phyloP scores from a whole-genome alignment of 2,797 vertebrate species.

The Lutjanus campechanus region DNA sequence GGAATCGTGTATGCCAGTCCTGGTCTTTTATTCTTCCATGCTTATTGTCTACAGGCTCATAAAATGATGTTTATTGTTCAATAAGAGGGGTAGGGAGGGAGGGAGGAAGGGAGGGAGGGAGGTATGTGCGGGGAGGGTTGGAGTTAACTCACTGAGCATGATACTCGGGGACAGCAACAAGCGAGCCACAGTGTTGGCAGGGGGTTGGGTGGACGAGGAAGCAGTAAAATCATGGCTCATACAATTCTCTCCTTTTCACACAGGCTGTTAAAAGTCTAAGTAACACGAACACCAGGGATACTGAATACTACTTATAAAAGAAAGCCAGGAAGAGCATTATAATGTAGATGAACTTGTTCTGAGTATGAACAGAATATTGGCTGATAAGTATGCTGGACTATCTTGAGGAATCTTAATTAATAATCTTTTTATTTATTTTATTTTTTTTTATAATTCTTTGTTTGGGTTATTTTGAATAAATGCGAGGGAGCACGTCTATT shows the following conservation, averaged over 20 bases:
- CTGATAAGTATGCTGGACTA: background rate
- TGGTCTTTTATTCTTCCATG: slow-evolving; percentile 27
- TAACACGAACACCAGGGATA: slow-evolving; percentile 34
- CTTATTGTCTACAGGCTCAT: slow-evolving; percentile 36
- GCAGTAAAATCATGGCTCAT: slow-evolving; percentile 63
- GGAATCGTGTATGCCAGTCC: background rate
- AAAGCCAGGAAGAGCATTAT: slow-evolving; percentile 16
- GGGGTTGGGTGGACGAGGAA: slow-evolving; percentile 51
- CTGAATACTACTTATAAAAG: slow-evolving; percentile 39
- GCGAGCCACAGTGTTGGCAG: slow-evolving; percentile 41
- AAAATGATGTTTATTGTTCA: slow-evolving; percentile 61
- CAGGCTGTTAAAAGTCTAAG: slow-evolving; percentile 47
- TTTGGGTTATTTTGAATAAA: slow-evolving; percentile 4
- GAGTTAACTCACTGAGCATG: slow-evolving; percentile 44
- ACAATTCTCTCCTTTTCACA: slow-evolving; percentile 56
- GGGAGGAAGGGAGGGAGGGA: slow-evolving; percentile 4
- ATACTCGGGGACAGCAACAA: slow-evolving; percentile 54
- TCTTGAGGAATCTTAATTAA: background rate
- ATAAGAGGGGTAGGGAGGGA: slow-evolving; percentile 17
- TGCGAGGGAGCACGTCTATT: background rate
- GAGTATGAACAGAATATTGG: background rate
- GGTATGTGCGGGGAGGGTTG: slow-evolving; percentile 15
- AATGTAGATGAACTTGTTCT: background rate
- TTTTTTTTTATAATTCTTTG: background rate
- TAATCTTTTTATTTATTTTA: background rate